Percentiles rank a stretch among this genome's conserved stretches.
phyloP scores from a whole-genome alignment of 30 jellyfish, hydroid and myxozoan genomes.

The Sanderia malayensis region DNA sequence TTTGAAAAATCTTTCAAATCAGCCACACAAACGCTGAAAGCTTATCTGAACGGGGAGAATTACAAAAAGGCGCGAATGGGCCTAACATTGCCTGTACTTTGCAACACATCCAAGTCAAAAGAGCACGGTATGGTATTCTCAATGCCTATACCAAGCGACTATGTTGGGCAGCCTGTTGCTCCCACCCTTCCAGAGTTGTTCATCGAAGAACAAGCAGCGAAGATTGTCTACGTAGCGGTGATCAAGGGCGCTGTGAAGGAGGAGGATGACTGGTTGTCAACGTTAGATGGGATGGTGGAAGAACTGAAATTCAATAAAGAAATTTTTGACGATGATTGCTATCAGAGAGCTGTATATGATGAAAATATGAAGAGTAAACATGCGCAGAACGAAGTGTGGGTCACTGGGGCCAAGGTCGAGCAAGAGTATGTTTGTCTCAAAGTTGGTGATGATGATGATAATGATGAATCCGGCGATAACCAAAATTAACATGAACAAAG shows the following conservation, averaged over 20 bases:
- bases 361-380: background rate
- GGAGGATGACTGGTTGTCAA: background rate
- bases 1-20: constrained; percentile 25
- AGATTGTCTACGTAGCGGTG: constrained; percentile 44
- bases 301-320: background rate
- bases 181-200: constrained; percentile 53
- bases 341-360: background rate
- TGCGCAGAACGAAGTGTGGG: background rate
- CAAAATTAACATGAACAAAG: too few relatives aligned
- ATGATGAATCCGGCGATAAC: too few relatives aligned
- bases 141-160: constrained; percentile 54
- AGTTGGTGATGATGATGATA: background rate
- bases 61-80: constrained; percentile 11
- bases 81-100: constrained; percentile 7
- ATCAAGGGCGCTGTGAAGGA: constrained; percentile 12
- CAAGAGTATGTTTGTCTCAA: constrained; percentile 2
- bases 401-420: background rate
- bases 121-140: constrained; percentile 50
- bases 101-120: constrained; percentile 24
- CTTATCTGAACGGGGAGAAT: constrained; percentile 54
- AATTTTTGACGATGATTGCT: background rate
- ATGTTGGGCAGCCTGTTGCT: constrained; percentile 60
- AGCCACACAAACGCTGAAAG: constrained; percentile 40
- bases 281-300: background rate
- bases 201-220: constrained; percentile 58